Percentiles rank a stretch among this genome's conserved stretches.
These are phyloP conservation scores for Noturus placidus DNA, from an alignment of 2,113 vertebrate species.

Conservation along the genomic window DNA sequence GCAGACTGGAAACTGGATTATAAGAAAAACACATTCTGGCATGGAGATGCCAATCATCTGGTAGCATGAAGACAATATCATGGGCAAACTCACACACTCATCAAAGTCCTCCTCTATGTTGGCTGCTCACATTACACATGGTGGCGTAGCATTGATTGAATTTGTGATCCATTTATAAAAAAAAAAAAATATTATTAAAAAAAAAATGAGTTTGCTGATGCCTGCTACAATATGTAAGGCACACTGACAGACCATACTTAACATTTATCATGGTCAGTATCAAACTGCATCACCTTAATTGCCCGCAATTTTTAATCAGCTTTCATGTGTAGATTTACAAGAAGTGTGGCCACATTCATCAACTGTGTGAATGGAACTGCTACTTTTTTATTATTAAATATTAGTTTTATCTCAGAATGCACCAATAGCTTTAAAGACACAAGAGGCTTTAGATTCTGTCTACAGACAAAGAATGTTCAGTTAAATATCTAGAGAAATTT, in stretches of 20 bases:
- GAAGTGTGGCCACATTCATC: background rate
- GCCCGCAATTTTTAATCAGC: background rate
- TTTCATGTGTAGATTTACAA: constrained; percentile 16
- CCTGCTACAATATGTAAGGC: background rate
- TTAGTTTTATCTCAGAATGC: background rate
- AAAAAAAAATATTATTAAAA: constrained; percentile 14
- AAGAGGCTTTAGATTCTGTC: background rate
- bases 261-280: background rate
- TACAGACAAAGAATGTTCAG: constrained; percentile 2
- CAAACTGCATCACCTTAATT: constrained; percentile 18
- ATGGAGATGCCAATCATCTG: background rate
- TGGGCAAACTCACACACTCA: background rate
- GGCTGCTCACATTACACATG: background rate
- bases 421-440: constrained; percentile 7
- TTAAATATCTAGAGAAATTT: constrained; percentile 4
- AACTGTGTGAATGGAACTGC: background rate
- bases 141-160: background rate
- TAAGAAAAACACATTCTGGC: background rate
- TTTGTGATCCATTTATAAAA: constrained; percentile 9
- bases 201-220: background rate
- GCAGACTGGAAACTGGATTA: constrained; percentile 17
- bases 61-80: background rate
- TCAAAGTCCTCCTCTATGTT: background rate
- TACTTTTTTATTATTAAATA: background rate
- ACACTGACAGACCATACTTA: background rate